Percentiles rank a stretch among this genome's conserved stretches.
Evolutionary conservation across 2,113 vertebrate species (phyloP).

Genomic region (Tenrec ecaudatus): DNA sequence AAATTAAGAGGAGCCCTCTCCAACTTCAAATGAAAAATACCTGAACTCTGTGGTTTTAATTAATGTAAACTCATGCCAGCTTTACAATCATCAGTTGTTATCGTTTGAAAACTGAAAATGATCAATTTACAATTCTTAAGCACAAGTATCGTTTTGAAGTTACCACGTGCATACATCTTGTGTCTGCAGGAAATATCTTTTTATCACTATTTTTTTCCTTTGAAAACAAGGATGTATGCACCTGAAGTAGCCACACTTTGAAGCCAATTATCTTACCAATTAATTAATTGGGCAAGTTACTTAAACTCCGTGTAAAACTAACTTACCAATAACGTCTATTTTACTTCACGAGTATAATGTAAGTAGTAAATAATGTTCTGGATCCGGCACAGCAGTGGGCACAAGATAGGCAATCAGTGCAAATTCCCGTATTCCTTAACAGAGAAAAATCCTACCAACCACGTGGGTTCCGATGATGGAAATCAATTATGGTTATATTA

Average conservation of each 20-base stretch:
- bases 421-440: not conserved
- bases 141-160: not conserved
- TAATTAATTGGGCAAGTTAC: not conserved
- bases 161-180: not conserved
- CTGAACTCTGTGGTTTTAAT: not conserved
- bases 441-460: not conserved
- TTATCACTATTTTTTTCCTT: not conserved
- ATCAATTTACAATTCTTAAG: conserved; percentile 17
- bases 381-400: not conserved
- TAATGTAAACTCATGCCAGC: not conserved
- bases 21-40: conserved; percentile 16
- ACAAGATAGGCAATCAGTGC: not conserved
- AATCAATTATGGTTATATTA: not conserved
- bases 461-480: not conserved
- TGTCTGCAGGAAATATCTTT: not conserved
- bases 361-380: not conserved
- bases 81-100: not conserved
- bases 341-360: not conserved
- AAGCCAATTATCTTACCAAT: conserved; percentile 6
- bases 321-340: not conserved
- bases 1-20: not conserved
- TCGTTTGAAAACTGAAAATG: not conserved
- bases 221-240: conserved; percentile 1
- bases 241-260: not conserved
- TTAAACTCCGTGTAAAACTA: not conserved